Evolutionary conservation across 1,140 invertebrate genomes (phyloP).

Genomic region (Brachionus manjavacas): DNA sequence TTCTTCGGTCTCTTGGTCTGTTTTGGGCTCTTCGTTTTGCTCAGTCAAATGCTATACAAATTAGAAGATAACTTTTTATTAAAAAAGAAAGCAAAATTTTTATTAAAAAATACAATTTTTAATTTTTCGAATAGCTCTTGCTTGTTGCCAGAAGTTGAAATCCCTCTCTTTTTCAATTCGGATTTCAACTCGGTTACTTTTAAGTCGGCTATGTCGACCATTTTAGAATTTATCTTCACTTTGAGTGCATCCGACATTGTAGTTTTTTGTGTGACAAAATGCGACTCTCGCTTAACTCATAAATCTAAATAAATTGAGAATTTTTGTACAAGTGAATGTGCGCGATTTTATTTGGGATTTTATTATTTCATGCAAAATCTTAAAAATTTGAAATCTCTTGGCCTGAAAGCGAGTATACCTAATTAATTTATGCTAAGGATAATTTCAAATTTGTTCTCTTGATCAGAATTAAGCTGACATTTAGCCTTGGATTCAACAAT

Average conservation of each 20-base stretch:
- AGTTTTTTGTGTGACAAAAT: neutral
- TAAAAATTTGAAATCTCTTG: neutral
- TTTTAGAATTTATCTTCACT: slow-evolving; percentile 15
- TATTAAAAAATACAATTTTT: slow-evolving; percentile 10
- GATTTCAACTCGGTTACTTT: slow-evolving; percentile 24
- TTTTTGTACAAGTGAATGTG: neutral
- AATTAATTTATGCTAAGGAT: neutral
- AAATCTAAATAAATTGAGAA: neutral
- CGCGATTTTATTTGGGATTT: neutral
- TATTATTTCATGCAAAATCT: neutral
- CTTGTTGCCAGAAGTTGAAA: slow-evolving; percentile 29
- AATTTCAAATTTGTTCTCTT: neutral
- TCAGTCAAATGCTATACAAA: neutral
- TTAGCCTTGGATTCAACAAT: neutral
- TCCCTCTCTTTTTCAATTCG: slow-evolving; percentile 30
- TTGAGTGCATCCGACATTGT: slow-evolving; percentile 3
- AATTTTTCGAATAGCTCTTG: slow-evolving; percentile 31
- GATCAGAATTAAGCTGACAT: neutral
- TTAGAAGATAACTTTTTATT: neutral
- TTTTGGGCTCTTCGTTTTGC: neutral
- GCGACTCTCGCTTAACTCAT: neutral
- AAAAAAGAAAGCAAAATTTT: neutral
- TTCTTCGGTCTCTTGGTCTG: neutral
- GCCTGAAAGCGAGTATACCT: neutral
- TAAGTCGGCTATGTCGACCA: neutral